Evolutionary conservation across 2,113 vertebrate species (phyloP), one percentile per base, ranked within the genome.

Genomic region (Lipophrys pholis): DNA sequence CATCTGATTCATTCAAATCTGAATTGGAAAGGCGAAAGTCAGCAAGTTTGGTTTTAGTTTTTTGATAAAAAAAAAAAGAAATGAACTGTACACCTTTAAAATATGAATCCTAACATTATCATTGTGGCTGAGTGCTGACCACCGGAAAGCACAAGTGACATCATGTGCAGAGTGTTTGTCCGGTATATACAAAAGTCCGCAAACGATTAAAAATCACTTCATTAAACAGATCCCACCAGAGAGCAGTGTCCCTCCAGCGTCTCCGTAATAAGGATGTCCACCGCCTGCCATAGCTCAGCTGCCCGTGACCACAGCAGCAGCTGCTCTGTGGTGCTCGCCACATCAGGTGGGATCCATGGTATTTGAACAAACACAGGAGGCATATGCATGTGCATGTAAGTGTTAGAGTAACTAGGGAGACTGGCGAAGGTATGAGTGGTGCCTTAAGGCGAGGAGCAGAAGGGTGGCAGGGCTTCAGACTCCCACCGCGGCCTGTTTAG

Each of bases 331-430:
- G 66, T 70, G 72, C 52, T 65, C 66, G 30, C 15, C 76, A 35
- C 82, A 84, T 83, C 89, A 89, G 89, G 85, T 86, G 84, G 87
- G 78, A 60, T 72, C 48, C 0, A 10, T 68, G 63, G 68, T 79
- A 54, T 79, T 76, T 69, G 76, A 75, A 68, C 64, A 70, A 85
- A 81, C 80, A 80, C 82, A 86, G 80, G 45, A 49, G 57, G 76
- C 69, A 43, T 69, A 30, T 82, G 84, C 81, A 68, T 73, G 72
- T 73, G 73, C 69, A 8, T 80, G 79, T 56, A 60, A 42, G 54
- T 7, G 11, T 69, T 64, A 49, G 57, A 57, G 81, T 73, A 83
- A 79, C 83, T 55, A 74, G 57, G 77, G 72, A 81, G 57, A 75
- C 80, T 71, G 76, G 65, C 63, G 65, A 69, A 61, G 58, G 67